phyloP scores from a whole-genome alignment of 2,888 invertebrate species.

The Synergus japonicus region DNA sequence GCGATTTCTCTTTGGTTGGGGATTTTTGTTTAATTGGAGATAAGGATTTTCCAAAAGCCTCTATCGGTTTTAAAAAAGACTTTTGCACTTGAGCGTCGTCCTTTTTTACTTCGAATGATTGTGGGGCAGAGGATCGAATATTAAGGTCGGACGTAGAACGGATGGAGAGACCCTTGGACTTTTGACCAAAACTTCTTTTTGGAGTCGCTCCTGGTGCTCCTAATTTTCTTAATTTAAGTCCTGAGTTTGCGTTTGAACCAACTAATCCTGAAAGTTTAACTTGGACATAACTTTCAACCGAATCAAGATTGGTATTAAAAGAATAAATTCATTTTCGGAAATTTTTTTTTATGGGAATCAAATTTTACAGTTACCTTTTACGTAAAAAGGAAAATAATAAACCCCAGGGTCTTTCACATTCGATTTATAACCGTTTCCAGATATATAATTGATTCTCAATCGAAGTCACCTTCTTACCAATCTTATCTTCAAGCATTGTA shows the following conservation, averaged over 20 bases:
- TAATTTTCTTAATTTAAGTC: constrained; percentile 47
- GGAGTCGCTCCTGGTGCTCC: constrained; percentile 42
- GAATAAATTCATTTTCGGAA: no score
- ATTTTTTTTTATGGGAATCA: no score
- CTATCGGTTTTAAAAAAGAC: neutral
- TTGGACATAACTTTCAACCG: neutral
- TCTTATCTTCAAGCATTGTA: neutral
- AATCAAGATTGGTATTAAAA: neutral
- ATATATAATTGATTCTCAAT: no score
- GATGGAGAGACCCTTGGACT: constrained; percentile 63
- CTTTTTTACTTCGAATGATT: neutral
- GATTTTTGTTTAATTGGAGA: constrained; percentile 1
- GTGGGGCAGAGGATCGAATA: constrained; percentile 40
- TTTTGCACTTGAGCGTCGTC: neutral
- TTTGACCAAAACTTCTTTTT: constrained; percentile 52
- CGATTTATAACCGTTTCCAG: no score
- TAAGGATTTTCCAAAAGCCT: neutral
- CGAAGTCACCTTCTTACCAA: no score
- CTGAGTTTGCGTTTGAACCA: neutral
- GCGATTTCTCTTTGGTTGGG: constrained; percentile 42
- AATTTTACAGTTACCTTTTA: no score
- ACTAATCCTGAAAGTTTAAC: constrained; percentile 6
- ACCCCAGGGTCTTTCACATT: no score
- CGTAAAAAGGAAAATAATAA: no score
- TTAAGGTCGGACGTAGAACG: constrained; percentile 63